Evolutionary conservation across 2,797 vertebrate species (phyloP).

Genomic region (Anniella stebbinsi): DNA sequence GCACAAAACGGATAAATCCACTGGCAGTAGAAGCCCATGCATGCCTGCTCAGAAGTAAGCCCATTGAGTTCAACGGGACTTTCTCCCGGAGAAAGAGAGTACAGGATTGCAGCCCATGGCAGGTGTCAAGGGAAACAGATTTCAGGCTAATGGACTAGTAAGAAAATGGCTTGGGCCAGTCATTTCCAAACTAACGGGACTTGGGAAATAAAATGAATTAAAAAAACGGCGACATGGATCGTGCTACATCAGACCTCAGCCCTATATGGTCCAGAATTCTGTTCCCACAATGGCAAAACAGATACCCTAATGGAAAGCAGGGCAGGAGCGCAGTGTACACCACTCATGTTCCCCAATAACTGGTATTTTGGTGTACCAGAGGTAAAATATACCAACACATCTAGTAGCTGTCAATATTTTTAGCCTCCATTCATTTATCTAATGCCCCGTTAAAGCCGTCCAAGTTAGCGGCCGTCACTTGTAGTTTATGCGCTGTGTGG

Average conservation of each 20-base stretch:
- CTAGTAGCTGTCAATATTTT: neutral
- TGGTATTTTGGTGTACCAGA: no score
- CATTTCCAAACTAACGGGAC: neutral
- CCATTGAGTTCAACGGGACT: neutral
- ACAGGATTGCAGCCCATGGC: neutral
- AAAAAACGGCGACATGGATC: no score
- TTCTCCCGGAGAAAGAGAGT: neutral
- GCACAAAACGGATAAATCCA: neutral
- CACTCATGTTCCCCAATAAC: neutral
- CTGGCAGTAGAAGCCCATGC: neutral
- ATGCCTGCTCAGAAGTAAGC: no score
- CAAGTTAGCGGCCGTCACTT: no score
- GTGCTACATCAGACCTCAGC: no score
- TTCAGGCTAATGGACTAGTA: neutral
- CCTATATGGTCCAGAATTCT: neutral
- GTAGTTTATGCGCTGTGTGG: no score
- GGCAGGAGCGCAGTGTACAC: neutral
- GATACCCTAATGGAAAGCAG: neutral
- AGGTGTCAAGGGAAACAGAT: no score
- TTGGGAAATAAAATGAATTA: neutral
- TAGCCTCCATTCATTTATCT: neutral
- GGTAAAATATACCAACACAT: neutral
- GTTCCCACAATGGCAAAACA: neutral
- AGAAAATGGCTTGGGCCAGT: neutral
- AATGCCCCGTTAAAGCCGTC: neutral